Conservation (phyloP, 2,797 vertebrate species). For the Rhinatrema bivittatum region DNA sequence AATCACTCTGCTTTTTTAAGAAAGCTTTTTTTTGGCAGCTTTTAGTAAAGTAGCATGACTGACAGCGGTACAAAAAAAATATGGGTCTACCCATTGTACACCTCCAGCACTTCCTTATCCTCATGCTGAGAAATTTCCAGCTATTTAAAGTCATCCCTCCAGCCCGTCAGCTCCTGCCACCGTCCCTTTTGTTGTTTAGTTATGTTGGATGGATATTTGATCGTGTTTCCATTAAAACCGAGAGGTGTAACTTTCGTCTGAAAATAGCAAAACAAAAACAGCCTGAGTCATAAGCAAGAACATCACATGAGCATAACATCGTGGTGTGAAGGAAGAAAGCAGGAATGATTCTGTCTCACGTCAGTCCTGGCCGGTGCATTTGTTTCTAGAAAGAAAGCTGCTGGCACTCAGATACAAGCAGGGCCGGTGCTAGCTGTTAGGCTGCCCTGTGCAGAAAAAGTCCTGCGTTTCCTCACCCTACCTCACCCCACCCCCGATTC, state of each 20-base stretch:
- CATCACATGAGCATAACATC: slow-evolving; percentile 4
- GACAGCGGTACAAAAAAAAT: slow-evolving; percentile 13
- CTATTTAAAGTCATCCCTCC: slow-evolving; percentile 38
- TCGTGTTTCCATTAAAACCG: slow-evolving; percentile 27
- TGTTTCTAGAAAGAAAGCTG: no score
- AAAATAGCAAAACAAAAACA: slow-evolving; percentile 34
- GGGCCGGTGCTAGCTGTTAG: no score
- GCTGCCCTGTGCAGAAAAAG: no score
- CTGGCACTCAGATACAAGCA: no score
- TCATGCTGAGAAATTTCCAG: slow-evolving; percentile 18
- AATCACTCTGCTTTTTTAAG: slow-evolving; percentile 1
- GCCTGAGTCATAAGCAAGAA: slow-evolving; percentile 15
- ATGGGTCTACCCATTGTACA: slow-evolving; percentile 17
- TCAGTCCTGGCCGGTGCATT: no score
- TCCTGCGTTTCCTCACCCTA: no score
- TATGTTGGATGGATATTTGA: slow-evolving; percentile 22
- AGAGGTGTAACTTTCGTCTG: slow-evolving; percentile 24
- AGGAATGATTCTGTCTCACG: no score
- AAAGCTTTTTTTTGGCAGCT: neutral
- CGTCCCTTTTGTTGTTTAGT: slow-evolving; percentile 23
- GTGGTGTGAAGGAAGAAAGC: slow-evolving; percentile 3
- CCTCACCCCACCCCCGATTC: no score
- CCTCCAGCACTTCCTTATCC: neutral
- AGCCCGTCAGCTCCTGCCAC: slow-evolving; percentile 33
- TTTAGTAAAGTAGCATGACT: neutral